phyloP scores from a whole-genome alignment of 2,888 invertebrate species.

The Oasisia sp. region DNA sequence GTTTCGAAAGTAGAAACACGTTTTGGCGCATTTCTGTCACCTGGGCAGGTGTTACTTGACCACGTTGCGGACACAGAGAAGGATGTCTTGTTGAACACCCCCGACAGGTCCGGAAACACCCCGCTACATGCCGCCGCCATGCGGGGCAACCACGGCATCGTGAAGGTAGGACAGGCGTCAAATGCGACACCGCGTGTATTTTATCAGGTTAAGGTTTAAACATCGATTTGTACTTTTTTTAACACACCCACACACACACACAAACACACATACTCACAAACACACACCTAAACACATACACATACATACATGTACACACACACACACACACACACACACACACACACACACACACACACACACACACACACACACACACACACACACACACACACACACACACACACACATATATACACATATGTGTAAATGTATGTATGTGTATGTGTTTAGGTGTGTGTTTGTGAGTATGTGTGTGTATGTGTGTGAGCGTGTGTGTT shows the following conservation, averaged over 20 bases:
- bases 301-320: no score
- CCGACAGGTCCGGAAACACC: constrained; percentile 29
- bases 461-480: neutral
- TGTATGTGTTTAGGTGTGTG: neutral
- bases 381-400: no score
- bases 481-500: neutral
- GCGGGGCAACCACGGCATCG: constrained; percentile 29
- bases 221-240: no score
- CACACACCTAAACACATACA: no score
- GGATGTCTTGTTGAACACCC: constrained; percentile 20
- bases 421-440: neutral
- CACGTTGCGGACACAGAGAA: neutral
- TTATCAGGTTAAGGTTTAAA: no score
- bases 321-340: no score
- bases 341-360: no score
- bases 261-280: no score
- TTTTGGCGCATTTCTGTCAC: neutral
- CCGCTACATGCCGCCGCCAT: constrained; percentile 33
- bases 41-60: constrained; percentile 17
- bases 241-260: no score
- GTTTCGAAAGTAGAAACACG: neutral
- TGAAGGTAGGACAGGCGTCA: constrained; percentile 26
- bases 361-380: no score
- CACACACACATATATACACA: no score
- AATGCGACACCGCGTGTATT: neutral